Conservation (phyloP, 2,888 invertebrate species). For the Pachydiplax longipennis region DNA sequence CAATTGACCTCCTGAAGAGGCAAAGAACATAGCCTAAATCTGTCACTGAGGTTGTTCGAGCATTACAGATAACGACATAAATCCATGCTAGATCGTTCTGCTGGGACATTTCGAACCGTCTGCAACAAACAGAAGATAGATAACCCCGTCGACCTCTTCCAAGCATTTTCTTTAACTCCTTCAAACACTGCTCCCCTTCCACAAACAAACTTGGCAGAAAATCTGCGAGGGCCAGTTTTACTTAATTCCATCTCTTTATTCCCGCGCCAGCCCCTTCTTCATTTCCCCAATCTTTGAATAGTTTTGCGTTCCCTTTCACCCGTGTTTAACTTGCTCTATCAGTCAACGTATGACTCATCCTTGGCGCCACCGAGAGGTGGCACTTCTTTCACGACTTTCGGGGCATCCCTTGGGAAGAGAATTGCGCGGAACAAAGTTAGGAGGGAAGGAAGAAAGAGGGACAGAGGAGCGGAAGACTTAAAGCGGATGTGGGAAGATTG, state of each 20-base stretch:
- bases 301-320: background rate
- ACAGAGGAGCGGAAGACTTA: background rate
- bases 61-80: too few relatives aligned
- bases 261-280: background rate
- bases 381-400: background rate
- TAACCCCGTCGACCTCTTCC: background rate
- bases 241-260: background rate
- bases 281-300: background rate
- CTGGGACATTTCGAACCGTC: too few relatives aligned
- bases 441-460: background rate
- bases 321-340: background rate
- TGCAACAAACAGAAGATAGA: background rate
- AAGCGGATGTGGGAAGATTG: background rate
- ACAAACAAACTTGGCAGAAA: background rate
- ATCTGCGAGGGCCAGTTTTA: background rate
- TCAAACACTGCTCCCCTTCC: background rate
- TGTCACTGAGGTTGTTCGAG: too few relatives aligned
- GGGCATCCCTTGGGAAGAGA: background rate
- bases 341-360: background rate
- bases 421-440: too few relatives aligned
- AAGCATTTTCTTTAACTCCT: background rate
- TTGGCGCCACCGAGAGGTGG: background rate
- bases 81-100: too few relatives aligned
- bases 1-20: too few relatives aligned
- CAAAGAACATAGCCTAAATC: too few relatives aligned